Percentiles rank a stretch among this genome's conserved stretches.
Evolutionary conservation across 2,888 invertebrate genomes (phyloP).

Genomic region (Rotaria sp.): DNA sequence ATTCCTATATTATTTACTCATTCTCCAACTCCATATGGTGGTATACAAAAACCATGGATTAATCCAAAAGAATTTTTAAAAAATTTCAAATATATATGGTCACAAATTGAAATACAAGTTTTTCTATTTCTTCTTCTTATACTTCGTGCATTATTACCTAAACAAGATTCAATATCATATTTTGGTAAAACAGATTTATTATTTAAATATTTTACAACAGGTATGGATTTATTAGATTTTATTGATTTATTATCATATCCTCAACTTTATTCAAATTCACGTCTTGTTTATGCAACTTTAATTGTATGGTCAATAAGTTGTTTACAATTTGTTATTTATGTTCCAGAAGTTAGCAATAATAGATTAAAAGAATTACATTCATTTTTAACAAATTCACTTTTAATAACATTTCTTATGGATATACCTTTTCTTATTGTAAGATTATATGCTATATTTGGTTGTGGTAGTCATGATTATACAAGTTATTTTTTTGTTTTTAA

Average conservation of each 20-base stretch:
- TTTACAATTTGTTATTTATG: constrained; percentile 37
- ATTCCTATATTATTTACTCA: not conserved
- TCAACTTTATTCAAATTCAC: not conserved
- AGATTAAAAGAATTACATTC: constrained; percentile 36
- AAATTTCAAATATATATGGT: constrained; percentile 37
- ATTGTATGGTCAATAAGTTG: constrained; percentile 31
- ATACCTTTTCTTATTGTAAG: constrained; percentile 31
- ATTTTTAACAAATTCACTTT: constrained; percentile 32
- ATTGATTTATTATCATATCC: constrained; percentile 33
- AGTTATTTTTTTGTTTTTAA: constrained; percentile 38
- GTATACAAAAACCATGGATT: not conserved
- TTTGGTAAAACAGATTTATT: constrained; percentile 34
- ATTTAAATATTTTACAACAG: constrained; percentile 39
- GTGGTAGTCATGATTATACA: constrained; percentile 38
- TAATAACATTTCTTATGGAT: constrained; percentile 33
- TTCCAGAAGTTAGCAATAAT: constrained; percentile 26
- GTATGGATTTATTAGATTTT: constrained; percentile 37
- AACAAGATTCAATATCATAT: constrained; percentile 23
- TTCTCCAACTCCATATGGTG: not conserved
- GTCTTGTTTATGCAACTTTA: constrained; percentile 36
- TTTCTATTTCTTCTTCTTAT: constrained; percentile 37
- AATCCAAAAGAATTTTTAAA: constrained; percentile 28
- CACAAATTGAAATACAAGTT: constrained; percentile 38
- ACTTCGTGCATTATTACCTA: constrained; percentile 36
- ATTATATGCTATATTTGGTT: constrained; percentile 36